Evolutionary conservation across 1,140 invertebrate genomes (phyloP).

Genomic region (Drosophila kepulauana): DNA sequence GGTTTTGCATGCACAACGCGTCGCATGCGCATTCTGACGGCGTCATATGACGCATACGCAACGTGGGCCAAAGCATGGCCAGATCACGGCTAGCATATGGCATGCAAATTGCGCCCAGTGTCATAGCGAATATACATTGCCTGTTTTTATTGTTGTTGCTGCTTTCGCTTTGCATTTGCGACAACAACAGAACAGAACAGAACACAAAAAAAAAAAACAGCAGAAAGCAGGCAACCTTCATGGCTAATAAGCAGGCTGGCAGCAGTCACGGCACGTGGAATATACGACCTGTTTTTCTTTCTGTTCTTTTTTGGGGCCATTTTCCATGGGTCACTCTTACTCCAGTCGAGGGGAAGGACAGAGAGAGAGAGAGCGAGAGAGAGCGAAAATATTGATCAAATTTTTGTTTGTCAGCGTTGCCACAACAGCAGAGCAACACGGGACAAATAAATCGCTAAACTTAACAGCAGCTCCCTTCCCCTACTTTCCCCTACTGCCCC

Average conservation of each 20-base stretch:
- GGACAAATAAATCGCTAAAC: conserved; percentile 38
- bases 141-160: conserved; percentile 48
- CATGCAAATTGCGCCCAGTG: conserved; percentile 41
- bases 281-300: conserved; percentile 18
- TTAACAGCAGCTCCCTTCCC: background rate
- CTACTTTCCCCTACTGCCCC: no score
- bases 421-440: conserved; percentile 39
- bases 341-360: background rate
- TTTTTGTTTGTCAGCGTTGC: conserved; percentile 66
- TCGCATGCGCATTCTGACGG: conserved; percentile 47
- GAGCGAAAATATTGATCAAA: conserved; percentile 74
- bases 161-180: conserved; percentile 56
- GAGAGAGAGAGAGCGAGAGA: background rate
- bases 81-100: conserved; percentile 8
- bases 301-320: background rate
- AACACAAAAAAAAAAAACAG: background rate
- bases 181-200: conserved; percentile 26
- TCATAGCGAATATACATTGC: conserved; percentile 30
- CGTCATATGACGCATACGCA: conserved; percentile 48
- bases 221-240: conserved; percentile 55
- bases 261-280: conserved; percentile 70
- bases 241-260: conserved; percentile 69
- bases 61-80: conserved; percentile 22
- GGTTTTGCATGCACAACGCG: conserved; percentile 36
- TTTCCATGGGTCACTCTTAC: conserved; percentile 31